These are phyloP conservation scores for Rhizomys pruinosus DNA, from an alignment of 2,113 vertebrate species.

Conservation along the genomic window DNA sequence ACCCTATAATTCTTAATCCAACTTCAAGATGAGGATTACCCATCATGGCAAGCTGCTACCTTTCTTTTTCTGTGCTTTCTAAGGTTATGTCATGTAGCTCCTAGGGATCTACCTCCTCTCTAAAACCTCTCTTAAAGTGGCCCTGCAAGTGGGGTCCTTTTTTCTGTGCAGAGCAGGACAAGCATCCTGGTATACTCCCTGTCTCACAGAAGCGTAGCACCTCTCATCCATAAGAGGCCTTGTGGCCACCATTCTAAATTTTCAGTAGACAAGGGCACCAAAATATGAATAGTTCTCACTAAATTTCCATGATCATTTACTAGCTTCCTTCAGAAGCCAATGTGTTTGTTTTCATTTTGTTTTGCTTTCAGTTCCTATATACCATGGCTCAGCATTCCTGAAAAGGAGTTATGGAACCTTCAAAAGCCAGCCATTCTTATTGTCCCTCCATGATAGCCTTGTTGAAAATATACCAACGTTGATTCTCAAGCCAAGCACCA, in stretches of 20 bases:
- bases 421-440: neutral
- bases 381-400: neutral
- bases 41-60: neutral
- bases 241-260: neutral
- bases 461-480: neutral
- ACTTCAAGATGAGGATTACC: neutral
- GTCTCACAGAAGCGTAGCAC: neutral
- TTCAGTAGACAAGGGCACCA: neutral
- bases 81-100: neutral
- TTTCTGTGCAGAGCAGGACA: neutral
- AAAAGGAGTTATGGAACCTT: neutral
- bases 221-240: neutral
- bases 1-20: neutral
- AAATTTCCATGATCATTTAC: neutral
- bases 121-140: neutral
- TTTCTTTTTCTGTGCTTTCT: neutral
- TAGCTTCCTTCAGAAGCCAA: neutral
- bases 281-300: neutral
- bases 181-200: neutral
- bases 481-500: neutral
- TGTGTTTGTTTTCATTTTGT: neutral
- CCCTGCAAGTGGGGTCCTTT: neutral
- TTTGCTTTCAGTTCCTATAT: neutral
- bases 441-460: neutral
- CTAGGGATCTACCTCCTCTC: neutral